Conservation (phyloP, 2,113 vertebrate genomes). For the Perca fluviatilis region DNA sequence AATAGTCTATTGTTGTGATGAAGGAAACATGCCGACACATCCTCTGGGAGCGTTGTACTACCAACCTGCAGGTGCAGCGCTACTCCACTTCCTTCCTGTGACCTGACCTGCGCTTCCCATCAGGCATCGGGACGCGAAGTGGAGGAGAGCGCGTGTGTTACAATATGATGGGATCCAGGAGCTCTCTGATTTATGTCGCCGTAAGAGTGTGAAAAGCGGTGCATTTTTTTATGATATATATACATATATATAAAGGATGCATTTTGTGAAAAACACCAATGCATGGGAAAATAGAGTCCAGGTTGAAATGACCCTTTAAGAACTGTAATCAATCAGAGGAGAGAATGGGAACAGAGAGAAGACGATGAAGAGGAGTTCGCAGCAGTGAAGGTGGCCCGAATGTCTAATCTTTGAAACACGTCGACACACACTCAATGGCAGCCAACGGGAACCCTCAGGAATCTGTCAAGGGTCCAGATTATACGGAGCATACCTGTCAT, state of each 20-base stretch:
- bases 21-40: slow-evolving; percentile 51
- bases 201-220: background rate
- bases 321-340: slow-evolving; percentile 1
- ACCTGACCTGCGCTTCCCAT: slow-evolving; percentile 41
- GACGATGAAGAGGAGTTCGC: slow-evolving; percentile 17
- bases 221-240: too few relatives aligned
- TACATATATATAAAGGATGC: too few relatives aligned
- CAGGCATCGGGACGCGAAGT: background rate
- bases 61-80: slow-evolving; percentile 60
- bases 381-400: slow-evolving; percentile 9
- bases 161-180: background rate
- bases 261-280: too few relatives aligned
- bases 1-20: slow-evolving; percentile 67
- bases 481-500: slow-evolving; percentile 37
- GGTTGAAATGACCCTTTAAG: background rate
- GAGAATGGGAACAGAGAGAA: background rate
- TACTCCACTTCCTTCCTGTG: slow-evolving; percentile 71
- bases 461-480: slow-evolving; percentile 37
- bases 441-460: background rate
- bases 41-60: slow-evolving; percentile 40
- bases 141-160: background rate
- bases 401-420: slow-evolving; percentile 59
- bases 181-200: too few relatives aligned
- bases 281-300: too few relatives aligned
- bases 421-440: slow-evolving; percentile 43